Evolutionary conservation across 2,113 vertebrate species (phyloP), one percentile per base, ranked within the genome.

Genomic region (Cheilinus undulatus): DNA sequence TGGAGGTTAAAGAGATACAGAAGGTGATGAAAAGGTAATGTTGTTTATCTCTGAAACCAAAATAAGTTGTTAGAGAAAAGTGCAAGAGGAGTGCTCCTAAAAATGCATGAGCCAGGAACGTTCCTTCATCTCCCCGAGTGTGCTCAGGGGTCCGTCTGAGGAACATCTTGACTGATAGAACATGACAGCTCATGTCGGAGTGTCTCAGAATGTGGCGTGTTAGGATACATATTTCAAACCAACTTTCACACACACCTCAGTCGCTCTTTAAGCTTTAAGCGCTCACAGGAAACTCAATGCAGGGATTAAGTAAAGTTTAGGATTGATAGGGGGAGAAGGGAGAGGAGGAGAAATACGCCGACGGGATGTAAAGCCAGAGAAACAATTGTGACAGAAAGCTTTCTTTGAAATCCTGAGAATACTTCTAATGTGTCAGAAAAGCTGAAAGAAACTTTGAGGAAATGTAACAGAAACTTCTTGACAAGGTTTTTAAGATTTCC

Each of bases 161-260:
- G 56, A 78, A 38, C 67, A 59, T 14, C 42, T 36, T 23, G 67
- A 77, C 50, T 73, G 82, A 88, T 80, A 9, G 60, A 82, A 71
- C 82, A 76, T 64, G 86, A 82, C 82, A 72, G 72, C 75, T 85
- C 73, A 76, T 80, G 71, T 69, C 69, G 48, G 7, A 59, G 30
- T 23, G 45, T 54, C 66, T 68, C 54, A 9, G 9, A 74, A 73
- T 48, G 68, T 15, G 54, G 13, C 19, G 73, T 49, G 52, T 80
- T 59, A 27, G 26, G 64, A 72, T 65, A 66, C 76, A 80, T 81
- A 78, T 85, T 87, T 84, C 73, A 83, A 68, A 66, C 60, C 22
- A 23, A 73, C 82, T 66, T 66, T 71, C 61, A 42, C 71, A 73
- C 80, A 79, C n/a, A n/a, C 51, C 46, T 69, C 59, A 49, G 24